Evolutionary conservation across 1,140 invertebrate species (phyloP).

Genomic region (Phymastichus coffea): DNA sequence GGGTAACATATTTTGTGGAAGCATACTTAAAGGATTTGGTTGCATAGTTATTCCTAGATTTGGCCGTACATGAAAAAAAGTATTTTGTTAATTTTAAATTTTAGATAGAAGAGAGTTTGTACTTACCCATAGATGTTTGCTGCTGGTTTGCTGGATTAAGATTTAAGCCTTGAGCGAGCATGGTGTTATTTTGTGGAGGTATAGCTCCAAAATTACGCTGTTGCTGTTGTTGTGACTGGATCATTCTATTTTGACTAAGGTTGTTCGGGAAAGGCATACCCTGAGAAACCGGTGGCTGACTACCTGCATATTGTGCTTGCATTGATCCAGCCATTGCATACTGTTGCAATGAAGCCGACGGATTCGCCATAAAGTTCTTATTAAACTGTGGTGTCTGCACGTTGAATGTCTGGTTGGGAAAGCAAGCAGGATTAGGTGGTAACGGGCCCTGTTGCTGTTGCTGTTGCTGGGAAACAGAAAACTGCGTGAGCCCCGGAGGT

Average conservation of each 20-base stretch:
- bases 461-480: constrained; percentile 17
- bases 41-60: constrained; percentile 9
- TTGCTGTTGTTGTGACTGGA: constrained; percentile 26
- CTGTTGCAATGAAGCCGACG: constrained; percentile 20
- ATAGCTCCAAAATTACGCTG: constrained; percentile 4
- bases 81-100: not conserved
- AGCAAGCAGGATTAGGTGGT: constrained; percentile 25
- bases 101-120: not conserved
- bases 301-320: constrained; percentile 17
- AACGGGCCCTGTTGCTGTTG: constrained; percentile 13
- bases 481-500: not conserved
- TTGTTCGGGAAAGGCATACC: not conserved
- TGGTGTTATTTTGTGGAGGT: constrained; percentile 4
- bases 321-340: constrained; percentile 11
- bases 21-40: constrained; percentile 2
- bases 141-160: constrained; percentile 2
- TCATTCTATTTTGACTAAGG: constrained; percentile 30
- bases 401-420: constrained; percentile 40
- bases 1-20: constrained; percentile 5
- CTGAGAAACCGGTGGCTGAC: constrained; percentile 1
- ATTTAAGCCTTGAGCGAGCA: constrained; percentile 19
- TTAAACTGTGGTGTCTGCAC: constrained; percentile 45
- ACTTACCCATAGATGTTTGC: constrained; percentile 10
- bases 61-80: constrained; percentile 4
- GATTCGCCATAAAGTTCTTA: constrained; percentile 39